Evolutionary conservation across 2,888 invertebrate species (phyloP).

Genomic region (Andricus quercusramuli): DNA sequence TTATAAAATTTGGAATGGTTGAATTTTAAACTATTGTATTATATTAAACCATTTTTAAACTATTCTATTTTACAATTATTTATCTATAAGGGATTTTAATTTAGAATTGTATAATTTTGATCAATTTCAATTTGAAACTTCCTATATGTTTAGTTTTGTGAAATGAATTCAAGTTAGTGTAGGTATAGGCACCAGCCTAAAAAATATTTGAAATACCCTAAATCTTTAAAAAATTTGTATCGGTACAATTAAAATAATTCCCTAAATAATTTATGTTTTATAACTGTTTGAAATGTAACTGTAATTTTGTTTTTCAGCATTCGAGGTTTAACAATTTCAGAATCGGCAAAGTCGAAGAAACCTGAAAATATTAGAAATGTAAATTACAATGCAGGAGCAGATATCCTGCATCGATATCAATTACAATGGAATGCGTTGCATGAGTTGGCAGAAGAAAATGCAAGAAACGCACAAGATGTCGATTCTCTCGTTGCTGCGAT

Average conservation of each 20-base stretch:
- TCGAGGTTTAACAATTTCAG: conserved; percentile 69
- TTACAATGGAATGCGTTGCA: conserved; percentile 87
- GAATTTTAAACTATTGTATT: too few relatives aligned
- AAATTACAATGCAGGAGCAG: conserved; percentile 84
- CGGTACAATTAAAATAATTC: too few relatives aligned
- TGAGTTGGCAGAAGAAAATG: conserved; percentile 84
- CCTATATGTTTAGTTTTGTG: too few relatives aligned
- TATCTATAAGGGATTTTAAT: too few relatives aligned
- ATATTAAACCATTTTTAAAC: too few relatives aligned
- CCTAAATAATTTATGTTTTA: conserved; percentile 24
- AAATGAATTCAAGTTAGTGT: too few relatives aligned
- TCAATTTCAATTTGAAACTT: too few relatives aligned
- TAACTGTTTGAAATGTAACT: conserved; percentile 1
- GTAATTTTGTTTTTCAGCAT: conserved; percentile 63
- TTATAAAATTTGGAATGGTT: too few relatives aligned
- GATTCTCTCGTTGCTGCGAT: conserved; percentile 75
- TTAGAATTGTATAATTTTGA: too few relatives aligned
- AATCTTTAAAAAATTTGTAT: too few relatives aligned
- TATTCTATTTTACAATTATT: too few relatives aligned
- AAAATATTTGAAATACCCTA: background rate
- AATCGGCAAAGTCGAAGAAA: conserved; percentile 66
- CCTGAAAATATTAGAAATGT: conserved; percentile 66
- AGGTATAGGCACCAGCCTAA: too few relatives aligned
- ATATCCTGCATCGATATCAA: conserved; percentile 86
- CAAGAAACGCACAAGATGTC: conserved; percentile 81